Conservation (phyloP, 2,888 invertebrate species). For the Apamea crenata region DNA sequence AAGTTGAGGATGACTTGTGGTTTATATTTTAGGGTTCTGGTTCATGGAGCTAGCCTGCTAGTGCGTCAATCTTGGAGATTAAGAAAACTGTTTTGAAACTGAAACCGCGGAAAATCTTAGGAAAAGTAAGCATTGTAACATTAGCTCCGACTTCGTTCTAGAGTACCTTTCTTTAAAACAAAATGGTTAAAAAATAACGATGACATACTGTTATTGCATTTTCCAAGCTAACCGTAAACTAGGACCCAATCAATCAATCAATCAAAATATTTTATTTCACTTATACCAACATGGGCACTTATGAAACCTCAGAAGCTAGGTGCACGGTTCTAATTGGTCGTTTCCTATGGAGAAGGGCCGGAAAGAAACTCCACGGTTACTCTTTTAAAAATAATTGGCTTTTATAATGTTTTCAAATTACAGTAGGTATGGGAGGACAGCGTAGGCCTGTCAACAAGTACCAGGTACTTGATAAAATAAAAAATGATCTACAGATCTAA, state of each 20-base stretch:
- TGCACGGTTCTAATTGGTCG: too few species aligned
- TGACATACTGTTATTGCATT: slow-evolving; percentile 42
- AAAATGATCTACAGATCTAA: too few species aligned
- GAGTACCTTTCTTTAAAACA: slow-evolving; percentile 6
- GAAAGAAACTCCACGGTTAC: too few species aligned
- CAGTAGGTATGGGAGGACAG: too few species aligned
- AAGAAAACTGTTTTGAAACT: background rate
- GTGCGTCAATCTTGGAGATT: background rate
- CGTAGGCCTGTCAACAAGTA: too few species aligned
- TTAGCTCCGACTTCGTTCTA: background rate
- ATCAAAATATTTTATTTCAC: too few species aligned
- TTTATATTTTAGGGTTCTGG: background rate
- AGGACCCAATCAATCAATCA: background rate
- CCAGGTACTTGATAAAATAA: too few species aligned
- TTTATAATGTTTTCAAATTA: too few species aligned
- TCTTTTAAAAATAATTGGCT: too few species aligned
- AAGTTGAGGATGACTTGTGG: slow-evolving; percentile 1
- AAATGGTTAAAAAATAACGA: slow-evolving; percentile 16
- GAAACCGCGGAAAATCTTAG: background rate
- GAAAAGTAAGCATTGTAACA: background rate
- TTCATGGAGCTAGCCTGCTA: background rate
- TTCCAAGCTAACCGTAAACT: slow-evolving; percentile 2
- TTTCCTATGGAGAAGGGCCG: too few species aligned
- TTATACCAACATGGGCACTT: too few species aligned
- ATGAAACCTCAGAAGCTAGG: too few species aligned